These are phyloP conservation scores for Polyommatus iphigenia DNA, from an alignment of 2,888 invertebrate genomes.

Conservation along the genomic window DNA sequence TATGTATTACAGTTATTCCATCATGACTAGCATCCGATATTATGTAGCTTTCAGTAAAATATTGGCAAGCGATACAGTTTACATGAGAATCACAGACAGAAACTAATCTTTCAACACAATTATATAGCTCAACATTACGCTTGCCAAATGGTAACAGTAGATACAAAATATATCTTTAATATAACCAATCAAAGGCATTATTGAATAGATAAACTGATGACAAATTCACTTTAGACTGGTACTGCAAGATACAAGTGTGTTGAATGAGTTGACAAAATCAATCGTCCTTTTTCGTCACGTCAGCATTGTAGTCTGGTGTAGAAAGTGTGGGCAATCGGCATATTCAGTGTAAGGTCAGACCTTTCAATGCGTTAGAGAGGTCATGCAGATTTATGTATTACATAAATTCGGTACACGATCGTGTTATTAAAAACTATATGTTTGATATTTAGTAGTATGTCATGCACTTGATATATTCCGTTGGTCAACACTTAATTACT, in stretches of 20 bases:
- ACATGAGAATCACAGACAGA: not conserved
- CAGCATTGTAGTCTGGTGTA: constrained; percentile 2
- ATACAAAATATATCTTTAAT: not conserved
- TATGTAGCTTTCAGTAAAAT: not conserved
- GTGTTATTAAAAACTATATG: constrained; percentile 19
- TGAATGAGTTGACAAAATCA: constrained; percentile 4
- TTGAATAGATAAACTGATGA: not conserved
- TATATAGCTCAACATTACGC: not conserved
- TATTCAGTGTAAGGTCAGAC: not conserved
- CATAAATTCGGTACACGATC: constrained; percentile 16
- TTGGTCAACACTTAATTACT: constrained; percentile 18
- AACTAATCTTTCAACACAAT: not conserved
- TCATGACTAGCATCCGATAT: not conserved
- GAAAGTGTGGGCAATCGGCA: constrained; percentile 15
- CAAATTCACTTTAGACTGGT: too few relatives aligned
- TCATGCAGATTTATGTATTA: constrained; percentile 26
- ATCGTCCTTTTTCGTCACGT: constrained; percentile 21
- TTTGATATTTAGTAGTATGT: not conserved
- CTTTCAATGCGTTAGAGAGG: constrained; percentile 23
- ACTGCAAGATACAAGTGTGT: not conserved
- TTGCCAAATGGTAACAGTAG: not conserved
- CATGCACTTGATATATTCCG: constrained; percentile 14
- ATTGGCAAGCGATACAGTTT: not conserved
- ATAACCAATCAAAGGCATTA: not conserved
- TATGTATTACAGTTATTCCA: too few relatives aligned